A percentile compares a stretch with the other conserved stretches of the same genome.
These are phyloP conservation scores for Ornithorhynchus anatinus DNA, from an alignment of 2,113 vertebrate genomes.

Conservation along the genomic window DNA sequence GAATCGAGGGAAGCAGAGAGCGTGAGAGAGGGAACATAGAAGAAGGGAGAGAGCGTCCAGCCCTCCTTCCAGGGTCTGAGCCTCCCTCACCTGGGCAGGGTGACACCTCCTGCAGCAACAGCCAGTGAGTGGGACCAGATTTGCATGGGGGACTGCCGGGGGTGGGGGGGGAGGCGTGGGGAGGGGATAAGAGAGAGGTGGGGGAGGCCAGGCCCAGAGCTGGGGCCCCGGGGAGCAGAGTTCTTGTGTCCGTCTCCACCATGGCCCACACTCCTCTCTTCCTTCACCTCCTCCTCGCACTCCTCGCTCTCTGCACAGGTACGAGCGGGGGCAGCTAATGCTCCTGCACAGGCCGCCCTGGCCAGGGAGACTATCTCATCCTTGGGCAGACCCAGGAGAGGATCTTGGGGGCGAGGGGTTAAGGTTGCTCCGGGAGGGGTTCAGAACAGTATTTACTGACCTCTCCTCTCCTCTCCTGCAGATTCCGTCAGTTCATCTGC, in stretches of 20 bases:
- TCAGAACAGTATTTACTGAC: accelerated
- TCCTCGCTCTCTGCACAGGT: not conserved
- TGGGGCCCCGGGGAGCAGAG: accelerated
- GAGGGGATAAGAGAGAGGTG: not conserved
- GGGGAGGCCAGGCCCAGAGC: accelerated
- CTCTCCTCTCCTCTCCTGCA: not conserved
- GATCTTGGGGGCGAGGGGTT: not conserved
- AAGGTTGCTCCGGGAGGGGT: accelerated
- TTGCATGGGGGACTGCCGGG: not conserved
- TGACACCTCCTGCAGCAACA: not conserved
- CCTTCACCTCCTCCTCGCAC: no score
- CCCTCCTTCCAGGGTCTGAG: no score
- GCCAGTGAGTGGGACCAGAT: not conserved
- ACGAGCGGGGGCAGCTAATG: accelerated
- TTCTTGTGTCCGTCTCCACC: accelerated
- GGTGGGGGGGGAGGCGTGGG: accelerated
- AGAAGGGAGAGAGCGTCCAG: not conserved
- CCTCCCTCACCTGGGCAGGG: no score
- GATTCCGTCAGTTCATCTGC: not conserved
- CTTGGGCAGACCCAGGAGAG: no score
- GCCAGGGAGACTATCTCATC: no score
- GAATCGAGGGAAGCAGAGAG: not conserved
- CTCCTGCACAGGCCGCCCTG: no score
- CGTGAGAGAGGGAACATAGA: not conserved
- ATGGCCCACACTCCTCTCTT: no score